Conservation (phyloP, 1,140 invertebrate genomes). For the Eueides isabella region DNA sequence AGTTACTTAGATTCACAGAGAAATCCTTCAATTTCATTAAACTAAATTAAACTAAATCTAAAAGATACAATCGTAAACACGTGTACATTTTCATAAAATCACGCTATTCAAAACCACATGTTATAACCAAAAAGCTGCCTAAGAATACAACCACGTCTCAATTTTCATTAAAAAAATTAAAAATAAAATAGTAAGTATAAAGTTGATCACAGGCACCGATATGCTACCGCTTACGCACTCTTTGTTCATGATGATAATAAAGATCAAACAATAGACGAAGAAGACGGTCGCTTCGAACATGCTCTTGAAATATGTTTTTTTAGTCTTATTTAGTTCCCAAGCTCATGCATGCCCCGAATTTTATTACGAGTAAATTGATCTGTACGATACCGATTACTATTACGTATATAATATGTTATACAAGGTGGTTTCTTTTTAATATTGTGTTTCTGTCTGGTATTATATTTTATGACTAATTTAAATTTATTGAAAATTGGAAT, state of each 20-base stretch:
- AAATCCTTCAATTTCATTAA: too few relatives aligned
- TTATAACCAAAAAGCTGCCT: slow-evolving; percentile 32
- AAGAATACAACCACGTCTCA: slow-evolving; percentile 62
- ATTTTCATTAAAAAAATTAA: slow-evolving; percentile 64
- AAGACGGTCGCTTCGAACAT: slow-evolving; percentile 64
- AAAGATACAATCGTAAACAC: slow-evolving; percentile 3
- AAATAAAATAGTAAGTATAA: slow-evolving; percentile 71
- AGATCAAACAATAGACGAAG: slow-evolving; percentile 72
- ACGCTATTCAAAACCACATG: slow-evolving; percentile 38
- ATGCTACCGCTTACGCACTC: slow-evolving; percentile 78
- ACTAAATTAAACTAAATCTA: not conserved
- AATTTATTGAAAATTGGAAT: too few relatives aligned
- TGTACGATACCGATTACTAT: slow-evolving; percentile 27
- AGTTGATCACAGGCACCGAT: slow-evolving; percentile 77
- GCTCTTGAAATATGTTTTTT: slow-evolving; percentile 57
- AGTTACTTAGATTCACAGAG: too few relatives aligned
- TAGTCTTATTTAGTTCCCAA: slow-evolving; percentile 64
- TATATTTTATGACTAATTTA: too few relatives aligned
- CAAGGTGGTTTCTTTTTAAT: not conserved
- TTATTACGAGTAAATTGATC: slow-evolving; percentile 41
- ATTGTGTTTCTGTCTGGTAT: not conserved
- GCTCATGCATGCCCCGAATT: slow-evolving; percentile 38
- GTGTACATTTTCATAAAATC: slow-evolving; percentile 21
- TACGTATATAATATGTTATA: not conserved
- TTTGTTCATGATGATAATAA: slow-evolving; percentile 74